Percentiles rank a stretch among this genome's conserved stretches.
Conservation (phyloP, 2,888 invertebrate species). For the Petrophora chlorosata region DNA sequence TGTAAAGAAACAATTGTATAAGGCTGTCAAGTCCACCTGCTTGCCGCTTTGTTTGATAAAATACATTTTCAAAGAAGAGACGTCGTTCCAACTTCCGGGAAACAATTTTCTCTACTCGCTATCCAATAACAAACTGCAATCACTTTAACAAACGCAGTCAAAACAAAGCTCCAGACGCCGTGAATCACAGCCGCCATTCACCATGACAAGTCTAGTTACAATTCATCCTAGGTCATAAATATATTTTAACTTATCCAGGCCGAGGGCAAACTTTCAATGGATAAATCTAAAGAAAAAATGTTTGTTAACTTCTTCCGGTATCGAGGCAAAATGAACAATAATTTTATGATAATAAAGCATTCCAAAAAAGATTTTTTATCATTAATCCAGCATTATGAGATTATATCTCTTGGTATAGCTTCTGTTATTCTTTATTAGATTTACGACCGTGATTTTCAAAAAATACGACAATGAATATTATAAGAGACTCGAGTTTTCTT, state of each 20-base stretch:
- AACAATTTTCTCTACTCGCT: constrained; percentile 1
- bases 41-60: too few species aligned
- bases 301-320: constrained; percentile 51
- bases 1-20: too few species aligned
- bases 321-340: constrained; percentile 45
- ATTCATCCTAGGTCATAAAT: constrained; percentile 39
- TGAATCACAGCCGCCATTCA: constrained; percentile 33
- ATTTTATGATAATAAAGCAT: constrained; percentile 39
- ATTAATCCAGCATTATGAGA: constrained; percentile 45
- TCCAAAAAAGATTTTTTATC: constrained; percentile 35
- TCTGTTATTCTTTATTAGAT: constrained; percentile 28
- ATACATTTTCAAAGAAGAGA: too few species aligned
- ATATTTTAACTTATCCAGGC: constrained; percentile 46
- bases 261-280: constrained; percentile 53
- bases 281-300: constrained; percentile 49
- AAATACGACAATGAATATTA: too few species aligned
- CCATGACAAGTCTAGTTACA: constrained; percentile 35
- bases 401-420: too few species aligned
- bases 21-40: too few species aligned
- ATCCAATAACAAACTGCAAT: constrained; percentile 16
- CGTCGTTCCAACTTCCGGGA: too few species aligned
- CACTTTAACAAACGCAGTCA: constrained; percentile 14
- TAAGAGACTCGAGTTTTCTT: too few species aligned
- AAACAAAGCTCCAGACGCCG: constrained; percentile 18
- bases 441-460: constrained; percentile 20